phyloP scores from a whole-genome alignment of 2,113 vertebrate genomes.

The Phalacrocorax carbo region DNA sequence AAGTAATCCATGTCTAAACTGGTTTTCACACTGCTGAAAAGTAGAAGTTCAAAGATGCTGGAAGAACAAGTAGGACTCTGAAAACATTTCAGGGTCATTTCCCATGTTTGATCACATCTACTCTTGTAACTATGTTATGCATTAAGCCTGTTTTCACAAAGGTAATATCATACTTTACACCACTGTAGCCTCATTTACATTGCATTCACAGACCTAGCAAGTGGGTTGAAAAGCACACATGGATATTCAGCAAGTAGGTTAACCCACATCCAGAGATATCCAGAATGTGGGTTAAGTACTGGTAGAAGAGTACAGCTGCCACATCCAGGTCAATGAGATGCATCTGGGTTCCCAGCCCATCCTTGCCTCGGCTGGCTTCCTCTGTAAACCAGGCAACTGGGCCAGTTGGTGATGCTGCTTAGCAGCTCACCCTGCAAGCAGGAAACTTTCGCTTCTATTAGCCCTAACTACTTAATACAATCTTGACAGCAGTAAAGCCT shows the following conservation, averaged over 20 bases:
- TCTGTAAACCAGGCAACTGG: neutral
- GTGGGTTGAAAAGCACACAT: neutral
- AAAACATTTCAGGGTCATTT: neutral
- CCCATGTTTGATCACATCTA: neutral
- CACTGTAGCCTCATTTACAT: neutral
- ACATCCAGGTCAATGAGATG: conserved; percentile 68
- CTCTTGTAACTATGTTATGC: neutral
- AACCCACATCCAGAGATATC: conserved; percentile 3
- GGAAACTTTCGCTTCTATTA: neutral
- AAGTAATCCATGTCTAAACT: neutral
- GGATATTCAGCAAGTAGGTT: neutral
- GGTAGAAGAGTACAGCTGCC: conserved; percentile 26
- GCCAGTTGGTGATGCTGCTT: neutral
- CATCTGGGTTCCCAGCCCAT: conserved; percentile 52
- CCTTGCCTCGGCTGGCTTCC: conserved; percentile 8
- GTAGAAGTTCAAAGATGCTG: neutral
- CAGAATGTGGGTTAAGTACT: conserved; percentile 35
- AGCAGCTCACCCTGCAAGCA: neutral
- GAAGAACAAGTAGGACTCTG: neutral
- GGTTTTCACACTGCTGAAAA: neutral
- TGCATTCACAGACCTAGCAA: neutral
- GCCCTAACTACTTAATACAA: neutral
- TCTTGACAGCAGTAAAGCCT: neutral
- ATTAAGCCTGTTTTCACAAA: neutral
- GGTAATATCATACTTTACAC: neutral